phyloP scores from a whole-genome alignment of 2,797 vertebrate genomes.

The Sebastes reedi region DNA sequence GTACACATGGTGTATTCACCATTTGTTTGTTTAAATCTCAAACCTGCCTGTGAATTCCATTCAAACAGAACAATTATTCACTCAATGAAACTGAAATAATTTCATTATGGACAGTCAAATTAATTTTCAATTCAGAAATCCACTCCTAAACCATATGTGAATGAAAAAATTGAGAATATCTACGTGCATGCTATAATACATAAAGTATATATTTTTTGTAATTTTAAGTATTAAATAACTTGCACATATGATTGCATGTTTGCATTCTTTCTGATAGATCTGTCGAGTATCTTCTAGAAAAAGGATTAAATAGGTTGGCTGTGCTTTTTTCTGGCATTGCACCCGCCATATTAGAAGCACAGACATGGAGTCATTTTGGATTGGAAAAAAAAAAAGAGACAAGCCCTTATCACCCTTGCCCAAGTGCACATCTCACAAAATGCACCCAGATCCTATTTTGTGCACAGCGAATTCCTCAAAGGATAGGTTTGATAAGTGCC shows the following conservation, averaged over 20 bases:
- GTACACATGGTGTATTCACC: constrained; percentile 19
- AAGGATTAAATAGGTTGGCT: constrained; percentile 68
- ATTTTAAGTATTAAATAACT: neutral
- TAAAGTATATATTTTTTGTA: neutral
- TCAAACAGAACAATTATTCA: constrained; percentile 9
- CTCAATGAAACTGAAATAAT: constrained; percentile 3
- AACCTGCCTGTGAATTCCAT: constrained; percentile 13
- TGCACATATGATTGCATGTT: constrained; percentile 10
- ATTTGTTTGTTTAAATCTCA: constrained; percentile 39
- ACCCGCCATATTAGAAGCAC: constrained; percentile 85
- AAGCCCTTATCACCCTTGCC: constrained; percentile 71
- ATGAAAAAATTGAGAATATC: constrained; percentile 1
- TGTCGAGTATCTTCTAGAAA: constrained; percentile 34
- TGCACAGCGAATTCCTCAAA: constrained; percentile 34
- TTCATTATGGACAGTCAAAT: neutral
- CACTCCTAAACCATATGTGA: neutral
- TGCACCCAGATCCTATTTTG: constrained; percentile 31
- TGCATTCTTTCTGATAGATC: constrained; percentile 15
- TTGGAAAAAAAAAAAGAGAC: constrained; percentile 63
- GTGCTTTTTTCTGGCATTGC: constrained; percentile 73
- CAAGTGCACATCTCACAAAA: constrained; percentile 55
- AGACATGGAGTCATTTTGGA: constrained; percentile 82
- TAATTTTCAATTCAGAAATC: constrained; percentile 2
- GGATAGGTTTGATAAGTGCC: constrained; percentile 27
- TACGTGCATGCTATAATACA: neutral